Evolutionary conservation across 2,113 vertebrate genomes (phyloP).

Genomic region (Tricholaema leucomelas): DNA sequence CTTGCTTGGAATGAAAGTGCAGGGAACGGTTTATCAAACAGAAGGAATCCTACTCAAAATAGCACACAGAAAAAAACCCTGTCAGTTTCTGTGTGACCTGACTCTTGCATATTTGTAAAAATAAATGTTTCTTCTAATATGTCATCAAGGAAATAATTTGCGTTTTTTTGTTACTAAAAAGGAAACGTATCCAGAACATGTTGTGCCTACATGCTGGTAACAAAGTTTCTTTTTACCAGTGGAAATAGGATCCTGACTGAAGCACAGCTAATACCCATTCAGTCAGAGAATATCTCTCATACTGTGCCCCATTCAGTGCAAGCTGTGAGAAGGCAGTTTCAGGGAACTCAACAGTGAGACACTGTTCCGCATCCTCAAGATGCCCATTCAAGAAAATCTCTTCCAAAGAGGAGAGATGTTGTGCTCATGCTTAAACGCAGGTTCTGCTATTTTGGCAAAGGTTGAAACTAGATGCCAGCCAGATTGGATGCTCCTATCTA

Average conservation of each 20-base stretch:
- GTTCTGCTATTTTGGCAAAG: constrained; percentile 22
- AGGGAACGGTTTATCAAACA: not conserved
- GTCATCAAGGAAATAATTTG: constrained; percentile 48
- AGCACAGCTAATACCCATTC: constrained; percentile 8
- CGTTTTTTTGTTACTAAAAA: not conserved
- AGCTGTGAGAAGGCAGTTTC: constrained; percentile 39
- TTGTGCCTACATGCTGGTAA: constrained; percentile 32
- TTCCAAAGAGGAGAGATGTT: constrained; percentile 17
- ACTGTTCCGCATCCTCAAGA: constrained; percentile 48
- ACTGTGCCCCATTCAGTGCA: constrained; percentile 38
- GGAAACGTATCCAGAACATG: constrained; percentile 5
- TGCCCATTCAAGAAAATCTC: constrained; percentile 5
- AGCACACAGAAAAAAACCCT: not conserved
- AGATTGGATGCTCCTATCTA: not conserved
- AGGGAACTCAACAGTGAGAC: constrained; percentile 23
- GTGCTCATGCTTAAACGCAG: constrained; percentile 5
- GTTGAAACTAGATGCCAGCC: constrained; percentile 4
- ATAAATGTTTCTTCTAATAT: constrained; percentile 38
- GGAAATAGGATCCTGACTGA: constrained; percentile 20
- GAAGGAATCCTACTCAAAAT: not conserved
- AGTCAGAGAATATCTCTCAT: constrained; percentile 5
- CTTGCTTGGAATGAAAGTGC: not conserved
- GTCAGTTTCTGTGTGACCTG: not conserved
- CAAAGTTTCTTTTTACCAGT: constrained; percentile 40
- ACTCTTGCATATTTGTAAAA: not conserved